Evolutionary conservation across 2,888 invertebrate genomes (phyloP).

Genomic region (Rhabditoides inermis): DNA sequence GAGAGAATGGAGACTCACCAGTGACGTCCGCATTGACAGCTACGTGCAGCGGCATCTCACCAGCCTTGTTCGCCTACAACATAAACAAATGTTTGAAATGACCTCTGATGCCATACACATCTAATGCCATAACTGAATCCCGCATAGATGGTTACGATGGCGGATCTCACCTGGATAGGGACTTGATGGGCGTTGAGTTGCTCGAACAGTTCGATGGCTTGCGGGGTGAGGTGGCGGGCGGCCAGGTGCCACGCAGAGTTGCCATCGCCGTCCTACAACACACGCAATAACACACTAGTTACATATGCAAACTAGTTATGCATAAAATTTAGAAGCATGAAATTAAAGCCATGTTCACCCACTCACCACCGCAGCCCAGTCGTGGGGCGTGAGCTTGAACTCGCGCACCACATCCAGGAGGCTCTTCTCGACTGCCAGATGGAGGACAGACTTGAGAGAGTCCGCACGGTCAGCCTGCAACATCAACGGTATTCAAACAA

Average conservation of each 20-base stretch:
- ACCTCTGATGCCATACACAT: no score
- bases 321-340: no score
- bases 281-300: conserved; percentile 1
- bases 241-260: conserved; percentile 27
- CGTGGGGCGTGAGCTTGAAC: conserved; percentile 5
- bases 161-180: conserved; percentile 9
- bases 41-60: conserved; percentile 56
- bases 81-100: background rate
- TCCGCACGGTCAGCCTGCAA: no score
- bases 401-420: conserved; percentile 14
- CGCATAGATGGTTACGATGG: no score
- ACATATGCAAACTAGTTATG: no score
- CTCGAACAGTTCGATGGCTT: conserved; percentile 24
- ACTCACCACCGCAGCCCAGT: conserved; percentile 18
- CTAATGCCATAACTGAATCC: no score
- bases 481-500: no score
- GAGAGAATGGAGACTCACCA: no score
- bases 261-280: no score
- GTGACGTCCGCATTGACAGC: conserved; percentile 53
- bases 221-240: conserved; percentile 16
- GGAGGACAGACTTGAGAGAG: no score
- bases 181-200: conserved; percentile 10
- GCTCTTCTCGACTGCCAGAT: no score
- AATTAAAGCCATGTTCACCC: no score
- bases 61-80: conserved; percentile 11